Conservation (phyloP, 2,113 vertebrate species). For the Actenoides lindsayi region DNA sequence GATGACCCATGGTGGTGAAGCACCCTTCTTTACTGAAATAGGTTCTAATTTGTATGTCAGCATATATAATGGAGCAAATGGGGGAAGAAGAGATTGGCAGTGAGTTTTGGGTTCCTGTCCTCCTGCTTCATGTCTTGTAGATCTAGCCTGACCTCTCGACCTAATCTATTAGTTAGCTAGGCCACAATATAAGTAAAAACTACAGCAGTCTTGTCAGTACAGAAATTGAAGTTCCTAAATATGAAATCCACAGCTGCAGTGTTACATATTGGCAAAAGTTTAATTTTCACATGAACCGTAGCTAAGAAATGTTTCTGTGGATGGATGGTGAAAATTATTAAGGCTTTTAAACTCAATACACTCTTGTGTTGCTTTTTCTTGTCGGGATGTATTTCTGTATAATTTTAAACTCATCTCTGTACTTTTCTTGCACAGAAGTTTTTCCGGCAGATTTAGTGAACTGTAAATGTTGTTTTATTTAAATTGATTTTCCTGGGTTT, state of each 20-base stretch:
- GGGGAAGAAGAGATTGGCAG: not conserved
- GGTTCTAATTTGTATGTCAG: not conserved
- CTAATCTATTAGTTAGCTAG: not conserved
- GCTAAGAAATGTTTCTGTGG: not conserved
- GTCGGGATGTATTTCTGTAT: not conserved
- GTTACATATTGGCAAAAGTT: not conserved
- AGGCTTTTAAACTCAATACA: not conserved
- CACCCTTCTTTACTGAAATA: not conserved
- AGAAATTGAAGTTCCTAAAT: not conserved
- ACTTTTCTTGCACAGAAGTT: not conserved
- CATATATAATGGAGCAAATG: not conserved
- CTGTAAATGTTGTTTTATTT: not conserved
- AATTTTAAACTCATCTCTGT: not conserved
- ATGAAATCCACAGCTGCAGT: not conserved
- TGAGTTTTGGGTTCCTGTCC: not conserved
- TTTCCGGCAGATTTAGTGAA: not conserved
- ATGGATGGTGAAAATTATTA: not conserved
- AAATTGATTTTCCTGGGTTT: not conserved
- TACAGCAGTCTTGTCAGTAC: not conserved
- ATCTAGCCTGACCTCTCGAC: not conserved
- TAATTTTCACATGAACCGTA: not conserved
- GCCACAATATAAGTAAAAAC: not conserved
- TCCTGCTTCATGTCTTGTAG: not conserved
- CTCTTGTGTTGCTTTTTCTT: not conserved
- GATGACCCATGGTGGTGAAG: not conserved